phyloP scores from a whole-genome alignment of 2,797 vertebrate genomes.

The Acrossocheilus wenchowensis region DNA sequence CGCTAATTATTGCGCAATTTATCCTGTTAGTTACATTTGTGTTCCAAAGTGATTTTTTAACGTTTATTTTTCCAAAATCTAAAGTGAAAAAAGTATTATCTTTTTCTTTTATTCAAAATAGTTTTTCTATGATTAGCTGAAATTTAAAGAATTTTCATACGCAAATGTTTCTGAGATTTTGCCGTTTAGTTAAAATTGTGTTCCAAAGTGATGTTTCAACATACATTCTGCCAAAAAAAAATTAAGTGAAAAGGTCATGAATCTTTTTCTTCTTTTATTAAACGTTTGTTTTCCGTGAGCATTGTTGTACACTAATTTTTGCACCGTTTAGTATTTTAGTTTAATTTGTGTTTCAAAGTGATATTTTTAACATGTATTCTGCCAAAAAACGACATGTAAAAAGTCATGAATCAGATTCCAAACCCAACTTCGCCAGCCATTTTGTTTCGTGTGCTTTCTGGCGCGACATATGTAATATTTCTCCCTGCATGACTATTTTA shows the following conservation, averaged over 20 bases:
- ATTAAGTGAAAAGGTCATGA: not conserved
- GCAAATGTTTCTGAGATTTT: not conserved
- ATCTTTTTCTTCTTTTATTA: not conserved
- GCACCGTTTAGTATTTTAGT: not conserved
- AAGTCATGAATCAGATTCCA: slow-evolving; percentile 15
- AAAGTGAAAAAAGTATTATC: not conserved
- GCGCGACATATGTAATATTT: slow-evolving; percentile 76
- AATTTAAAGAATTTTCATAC: not conserved
- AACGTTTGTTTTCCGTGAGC: no score
- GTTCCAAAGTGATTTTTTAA: not conserved
- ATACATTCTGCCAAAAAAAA: not conserved
- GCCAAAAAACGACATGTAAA: not conserved
- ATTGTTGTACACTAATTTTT: not conserved
- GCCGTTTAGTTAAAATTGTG: not conserved
- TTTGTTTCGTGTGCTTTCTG: slow-evolving; percentile 49
- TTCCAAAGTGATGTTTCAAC: not conserved
- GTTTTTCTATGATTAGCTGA: not conserved
- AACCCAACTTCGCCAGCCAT: slow-evolving; percentile 46
- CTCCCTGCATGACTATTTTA: slow-evolving; percentile 73
- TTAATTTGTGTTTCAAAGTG: not conserved
- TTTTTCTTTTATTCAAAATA: not conserved
- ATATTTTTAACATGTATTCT: not conserved
- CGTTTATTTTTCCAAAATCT: not conserved
- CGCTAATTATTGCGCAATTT: not conserved
- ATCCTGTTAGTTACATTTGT: not conserved